phyloP scores from a whole-genome alignment of 2,888 invertebrate genomes.

The Pandemis heparana region DNA sequence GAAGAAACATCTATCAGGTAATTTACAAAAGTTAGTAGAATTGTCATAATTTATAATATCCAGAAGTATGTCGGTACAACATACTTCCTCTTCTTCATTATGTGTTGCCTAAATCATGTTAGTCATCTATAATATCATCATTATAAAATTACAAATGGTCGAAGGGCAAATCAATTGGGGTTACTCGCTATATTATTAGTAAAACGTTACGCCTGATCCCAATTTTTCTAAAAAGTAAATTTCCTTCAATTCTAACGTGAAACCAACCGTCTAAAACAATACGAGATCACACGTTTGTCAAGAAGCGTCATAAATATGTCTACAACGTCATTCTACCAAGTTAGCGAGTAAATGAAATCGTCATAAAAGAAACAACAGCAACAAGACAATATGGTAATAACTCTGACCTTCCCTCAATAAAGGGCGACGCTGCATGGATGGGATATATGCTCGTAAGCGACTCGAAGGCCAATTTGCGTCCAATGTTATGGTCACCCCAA shows the following conservation, averaged over 20 bases:
- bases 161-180: too few relatives aligned
- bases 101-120: too few relatives aligned
- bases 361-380: slow-evolving; percentile 12
- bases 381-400: slow-evolving; percentile 26
- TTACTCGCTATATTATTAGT: too few relatives aligned
- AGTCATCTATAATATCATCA: too few relatives aligned
- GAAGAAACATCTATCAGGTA: too few relatives aligned
- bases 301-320: neutral
- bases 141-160: too few relatives aligned
- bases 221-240: neutral
- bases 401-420: slow-evolving; percentile 37
- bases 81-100: too few relatives aligned
- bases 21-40: too few relatives aligned
- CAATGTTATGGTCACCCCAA: slow-evolving; percentile 35
- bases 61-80: too few relatives aligned
- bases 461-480: slow-evolving; percentile 36
- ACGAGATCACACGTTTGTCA: neutral
- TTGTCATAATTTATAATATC: too few relatives aligned
- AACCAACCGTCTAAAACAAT: neutral
- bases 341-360: slow-evolving; percentile 1
- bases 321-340: neutral
- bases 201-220: neutral
- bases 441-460: slow-evolving; percentile 24
- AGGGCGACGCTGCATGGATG: slow-evolving; percentile 31
- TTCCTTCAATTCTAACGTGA: neutral